Evolutionary conservation across 2,888 invertebrate genomes (phyloP), one percentile per base, ranked within the genome.

Genomic region (Limnephilus lunatus): DNA sequence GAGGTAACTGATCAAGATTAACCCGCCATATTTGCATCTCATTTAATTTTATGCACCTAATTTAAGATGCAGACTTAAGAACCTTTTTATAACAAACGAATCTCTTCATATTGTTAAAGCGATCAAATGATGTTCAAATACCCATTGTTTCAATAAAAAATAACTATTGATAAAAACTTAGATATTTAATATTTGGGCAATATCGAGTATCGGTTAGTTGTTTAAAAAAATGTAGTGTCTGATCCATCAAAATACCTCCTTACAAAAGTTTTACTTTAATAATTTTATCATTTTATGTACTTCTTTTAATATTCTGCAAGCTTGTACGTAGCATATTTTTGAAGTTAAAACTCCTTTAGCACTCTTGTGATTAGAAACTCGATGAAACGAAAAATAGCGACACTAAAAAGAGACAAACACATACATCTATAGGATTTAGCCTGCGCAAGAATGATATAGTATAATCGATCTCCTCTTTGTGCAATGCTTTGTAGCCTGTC

Each of bases 21-120:
- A 68, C 25, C 68, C 68, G 68, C 68, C 68, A 68, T 83, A 83
- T 35, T 83, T 83, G 83, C 83, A 83, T 83, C 83, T 83, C 83
- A 83, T 83, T 83, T 35, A 32, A 39, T 83, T 83, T 83, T 83
- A 83, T 83, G 83, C 83, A 4, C 83, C 32, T 83, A 83, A 83
- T 83, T 83, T 32, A 83, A 83, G 68, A 83, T 83, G 35, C 83
- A 11, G 35, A 32, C 39, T 35, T 83, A 83, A 83, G 35, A 35
- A 83, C 83, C 32, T 39, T 35, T 83, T 83, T 19, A 83, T n/a
- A 32, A 68, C 25, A 68, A 68, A 68, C 25, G 5, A 68, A 68
- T 25, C 68, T 68, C 9, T 68, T n/a, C 68, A 68, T 68, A 68
- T 68, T 68, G 25, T 25, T 68, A 68, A 7, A 25, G 68, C 68